Percentiles rank a stretch among this genome's conserved stretches.
These are phyloP conservation scores for Hippolais icterina DNA, from an alignment of 2,113 vertebrate genomes.

Conservation along the genomic window DNA sequence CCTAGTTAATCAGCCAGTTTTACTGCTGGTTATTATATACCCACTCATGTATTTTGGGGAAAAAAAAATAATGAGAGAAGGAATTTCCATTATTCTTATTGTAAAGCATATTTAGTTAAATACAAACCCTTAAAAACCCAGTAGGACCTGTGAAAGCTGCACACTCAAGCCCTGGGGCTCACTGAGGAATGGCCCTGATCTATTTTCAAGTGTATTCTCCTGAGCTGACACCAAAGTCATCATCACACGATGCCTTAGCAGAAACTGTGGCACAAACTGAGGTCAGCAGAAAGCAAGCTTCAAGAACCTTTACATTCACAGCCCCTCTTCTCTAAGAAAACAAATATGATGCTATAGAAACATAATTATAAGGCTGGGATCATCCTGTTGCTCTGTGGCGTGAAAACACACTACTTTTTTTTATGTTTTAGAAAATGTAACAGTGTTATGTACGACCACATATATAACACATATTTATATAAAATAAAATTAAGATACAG, in stretches of 20 bases:
- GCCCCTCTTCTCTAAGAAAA: background rate
- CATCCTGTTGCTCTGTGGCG: background rate
- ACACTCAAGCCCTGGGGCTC: background rate
- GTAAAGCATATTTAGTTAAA: background rate
- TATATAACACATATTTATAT: background rate
- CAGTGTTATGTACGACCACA: background rate
- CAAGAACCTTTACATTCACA: background rate
- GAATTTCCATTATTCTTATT: background rate
- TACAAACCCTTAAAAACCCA: background rate
- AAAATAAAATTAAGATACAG: background rate
- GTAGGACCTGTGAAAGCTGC: background rate
- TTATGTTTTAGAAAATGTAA: background rate
- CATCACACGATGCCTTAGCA: accelerated
- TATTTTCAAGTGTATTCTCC: background rate
- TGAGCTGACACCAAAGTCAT: background rate
- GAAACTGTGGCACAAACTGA: background rate
- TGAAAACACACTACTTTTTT: background rate
- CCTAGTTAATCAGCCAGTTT: background rate
- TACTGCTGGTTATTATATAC: background rate
- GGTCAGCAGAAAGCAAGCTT: background rate
- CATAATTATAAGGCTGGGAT: background rate
- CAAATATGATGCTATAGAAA: background rate
- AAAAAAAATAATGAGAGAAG: background rate
- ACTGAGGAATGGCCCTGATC: background rate
- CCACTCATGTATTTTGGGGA: background rate